Evolutionary conservation across 2,113 vertebrate species (phyloP), one percentile per base, ranked within the genome.

Genomic region (Bubo bubo): DNA sequence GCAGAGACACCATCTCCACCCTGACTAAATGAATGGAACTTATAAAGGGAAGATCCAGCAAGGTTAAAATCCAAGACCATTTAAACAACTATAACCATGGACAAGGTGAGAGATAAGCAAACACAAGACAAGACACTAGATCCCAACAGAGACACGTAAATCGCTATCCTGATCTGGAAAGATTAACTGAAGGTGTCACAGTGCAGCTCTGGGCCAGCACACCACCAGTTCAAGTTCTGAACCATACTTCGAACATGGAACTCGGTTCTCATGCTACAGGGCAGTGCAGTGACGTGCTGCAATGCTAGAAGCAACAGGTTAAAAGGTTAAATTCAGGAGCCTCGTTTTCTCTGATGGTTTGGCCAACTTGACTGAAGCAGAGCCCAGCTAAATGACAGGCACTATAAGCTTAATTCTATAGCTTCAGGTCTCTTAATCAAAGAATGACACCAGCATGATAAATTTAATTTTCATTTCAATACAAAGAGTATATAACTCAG

Each of bases 121-220:
- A 95, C 64, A 79, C 67, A 94, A 92, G 94, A 97, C 66, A 95
- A 97, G 95, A 97, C 93, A 95, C 43, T 67, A 86, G 77, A 95
- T 96, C 94, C 96, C 91, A 97, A 91, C 12, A 96, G 94, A 97
- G 92, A 94, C 91, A 88, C 91, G 93, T 95, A 97, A 97, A 97
- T 95, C 95, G 96, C 88, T 94, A 82, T 67, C 83, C 86, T 97
- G 87, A 94, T 95, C 85, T 90, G 72, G 86, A 94, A 97, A 96
- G 93, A 97, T 85, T 92, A 97, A 98, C 80, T 96, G 96, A 94
- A 97, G 94, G 89, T 95, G 81, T 94, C 79, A 28, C 58, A 97
- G 95, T 56, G 82, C 86, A 96, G 88, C 94, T 97, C 82, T 81
- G 70, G 60, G 95, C 86, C 95, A 98, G 88, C 70, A 96, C 77